Evolutionary conservation across 1,140 invertebrate species (phyloP), one percentile per base, ranked within the genome.

Genomic region (Cataglyphis hispanica): DNA sequence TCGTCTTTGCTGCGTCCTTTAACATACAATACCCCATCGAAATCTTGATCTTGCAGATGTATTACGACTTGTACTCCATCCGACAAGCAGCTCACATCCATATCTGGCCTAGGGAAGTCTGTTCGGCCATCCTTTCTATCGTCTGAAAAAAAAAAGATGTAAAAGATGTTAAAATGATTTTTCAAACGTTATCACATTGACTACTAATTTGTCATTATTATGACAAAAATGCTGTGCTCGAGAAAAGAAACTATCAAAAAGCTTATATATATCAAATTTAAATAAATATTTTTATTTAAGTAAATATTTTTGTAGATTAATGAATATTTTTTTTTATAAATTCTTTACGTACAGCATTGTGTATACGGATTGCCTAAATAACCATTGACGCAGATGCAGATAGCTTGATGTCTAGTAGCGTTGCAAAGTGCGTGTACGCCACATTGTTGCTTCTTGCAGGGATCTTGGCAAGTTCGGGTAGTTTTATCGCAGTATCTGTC

Each of bases 1-100:
- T 98, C 98, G 90, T 99, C 98, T 93, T 99, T 99, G 92, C 98
- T 98, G 93, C 98, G 98, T 11, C 98, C 98, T 95, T 99, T 99
- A 0, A 99, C 98, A 90, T 99, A 99, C 0, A 99, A 95, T 1
- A 99, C 97, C 4, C 98, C 98, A 89, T 98, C 98, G 93, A 99
- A 99, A 63, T 97, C 97, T 89, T 97, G 95, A 93, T 97, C 96
- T 84, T 96, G 96, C 53, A 98, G 97, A 89, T 97, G 96, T 67
- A 99, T 97, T 91, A 97, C 97, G 0, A 99, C 98, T 92, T 98
- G 97, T 0, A 99, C 98, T 40, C 98, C 98, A 94, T 99, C 98
- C 19, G 98, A 98, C 50, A 98, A 93, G 94, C 98, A 99, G 91
- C 97, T 98, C 40, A 99, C 98, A 46, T 96, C 96, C 96, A 98